Evolutionary conservation across 1,140 invertebrate species (phyloP), one percentile per base, ranked within the genome.

Genomic region (Drosophila erecta): DNA sequence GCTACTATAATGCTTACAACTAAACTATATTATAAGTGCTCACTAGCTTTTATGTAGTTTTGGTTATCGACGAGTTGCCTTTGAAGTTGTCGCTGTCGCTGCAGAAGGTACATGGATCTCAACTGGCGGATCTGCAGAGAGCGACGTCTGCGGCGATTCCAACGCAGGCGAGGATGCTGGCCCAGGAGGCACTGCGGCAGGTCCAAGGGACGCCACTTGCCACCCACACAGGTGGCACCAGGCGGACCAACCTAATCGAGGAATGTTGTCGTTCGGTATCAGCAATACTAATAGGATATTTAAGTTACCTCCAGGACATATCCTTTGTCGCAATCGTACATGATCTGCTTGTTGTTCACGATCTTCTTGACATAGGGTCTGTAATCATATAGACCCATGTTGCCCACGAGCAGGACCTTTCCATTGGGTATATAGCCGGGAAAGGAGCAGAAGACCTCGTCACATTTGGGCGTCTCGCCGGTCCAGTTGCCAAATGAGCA

Each of bases 361-460:
- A 95, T 94, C 93, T 97, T 98, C 81, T 95, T 95, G 0, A 99
- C 98, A 90, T 99, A 99, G 0, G 97, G 96, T n/a, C 98, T 93
- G 91, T 99, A 99, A 92, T 99, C 98, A 92, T 99, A 99, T 35
- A 98, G 94, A 0, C 98, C 98, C 97, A 99, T 99, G 85, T 98
- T 98, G 3, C 98, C 98, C 2, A 99, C 98, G 1, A 99, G 93
- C 12, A 99, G 93, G 0, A 99, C 97, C 92, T 98, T 97, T 8
- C 98, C 98, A 81, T 98, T 96, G 53, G 96, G 94, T 44, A 99
- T 95, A 66, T 96, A 95, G 2, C 98, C 98, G 15, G 98, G 98
- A 92, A 98, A 98, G 0, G 97, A 96, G 92, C 98, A 99, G 83
- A 96, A 98, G 1, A 98, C 97, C 94, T 98, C 97, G 86, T 96